Base-by-base conservation (phyloP, 2,113 vertebrate genomes). In the Passer montanus region DNA sequence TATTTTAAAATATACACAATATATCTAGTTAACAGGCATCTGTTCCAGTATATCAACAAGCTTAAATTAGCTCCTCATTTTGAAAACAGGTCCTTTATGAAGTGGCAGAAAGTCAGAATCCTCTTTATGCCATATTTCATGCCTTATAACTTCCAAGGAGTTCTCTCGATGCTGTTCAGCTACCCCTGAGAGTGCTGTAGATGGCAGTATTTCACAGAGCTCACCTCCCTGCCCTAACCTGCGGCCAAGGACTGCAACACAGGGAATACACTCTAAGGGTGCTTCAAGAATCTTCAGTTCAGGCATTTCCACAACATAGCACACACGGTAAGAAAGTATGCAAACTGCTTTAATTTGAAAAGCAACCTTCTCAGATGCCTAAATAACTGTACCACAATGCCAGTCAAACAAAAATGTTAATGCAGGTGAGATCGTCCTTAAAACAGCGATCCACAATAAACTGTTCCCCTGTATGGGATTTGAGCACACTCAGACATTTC, bases 181-280 rank as follows among this genome's bases (percentile, higher is more conserved):
- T 31, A 22, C 6, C 31, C 26, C 7, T 24, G 35, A 22, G 21
- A 55, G 28, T 41, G 53, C 93, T 94, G 88, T 58, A 95, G 94
- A 66, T 91, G 90, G 92, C 95, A 95, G 92, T 7, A 22, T 80
- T 84, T 60, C 11, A 62, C 87, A 64, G 60, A 62, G 46, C 50
- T 87, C 46, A 35, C 35, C 35, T 39, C 35, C 53, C 50, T 9
- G n/a, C 46, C 50, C 63, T 28, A 23, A 72, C 30, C 26, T 11
- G 15, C 4, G 6, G 6, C 23, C 62, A 37, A 50, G 9, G 7
- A 55, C 60, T 2, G 4, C 31, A 44, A 21, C 2, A 41, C 4
- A 35, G 15, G 20, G 35, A 72, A 83, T 6, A 43, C 8, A 5
- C 60, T 20, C 3, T 2, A 67, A 64, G 12, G 44, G 0, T 55